Evolutionary conservation across 2,888 invertebrate species (phyloP).

Genomic region (Metalampra italica): DNA sequence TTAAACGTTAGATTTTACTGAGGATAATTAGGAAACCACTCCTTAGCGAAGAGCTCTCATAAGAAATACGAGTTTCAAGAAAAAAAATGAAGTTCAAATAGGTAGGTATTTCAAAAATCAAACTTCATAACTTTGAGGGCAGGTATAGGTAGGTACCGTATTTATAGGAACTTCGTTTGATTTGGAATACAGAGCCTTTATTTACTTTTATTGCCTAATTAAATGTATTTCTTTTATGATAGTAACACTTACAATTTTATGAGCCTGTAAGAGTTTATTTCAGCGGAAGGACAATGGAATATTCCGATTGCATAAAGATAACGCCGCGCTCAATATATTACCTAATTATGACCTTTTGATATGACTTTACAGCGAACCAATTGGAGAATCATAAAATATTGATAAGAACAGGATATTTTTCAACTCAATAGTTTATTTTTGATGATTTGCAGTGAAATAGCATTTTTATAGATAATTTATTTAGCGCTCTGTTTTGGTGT

Average conservation of each 20-base stretch:
- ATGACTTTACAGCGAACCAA: background rate
- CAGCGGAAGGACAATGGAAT: background rate
- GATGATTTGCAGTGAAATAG: background rate
- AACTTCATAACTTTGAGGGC: no score
- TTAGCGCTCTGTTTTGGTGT: background rate
- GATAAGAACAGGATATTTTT: background rate
- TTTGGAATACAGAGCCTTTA: no score
- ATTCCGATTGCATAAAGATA: slow-evolving; percentile 1
- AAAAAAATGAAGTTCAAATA: no score
- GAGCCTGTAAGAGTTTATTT: no score
- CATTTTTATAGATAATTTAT: background rate
- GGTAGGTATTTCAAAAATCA: no score
- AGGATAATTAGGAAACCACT: background rate
- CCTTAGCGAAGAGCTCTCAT: no score
- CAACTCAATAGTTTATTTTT: background rate
- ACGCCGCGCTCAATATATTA: background rate
- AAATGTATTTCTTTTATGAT: no score
- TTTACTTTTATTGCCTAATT: no score
- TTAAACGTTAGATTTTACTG: background rate
- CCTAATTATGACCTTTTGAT: background rate
- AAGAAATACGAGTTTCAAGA: no score
- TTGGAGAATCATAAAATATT: background rate
- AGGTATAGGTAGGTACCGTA: no score
- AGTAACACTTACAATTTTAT: no score
- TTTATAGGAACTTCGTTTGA: no score